These are phyloP conservation scores for Diplosoma virens DNA, from an alignment of 23 tunicate species.

Conservation along the genomic window DNA sequence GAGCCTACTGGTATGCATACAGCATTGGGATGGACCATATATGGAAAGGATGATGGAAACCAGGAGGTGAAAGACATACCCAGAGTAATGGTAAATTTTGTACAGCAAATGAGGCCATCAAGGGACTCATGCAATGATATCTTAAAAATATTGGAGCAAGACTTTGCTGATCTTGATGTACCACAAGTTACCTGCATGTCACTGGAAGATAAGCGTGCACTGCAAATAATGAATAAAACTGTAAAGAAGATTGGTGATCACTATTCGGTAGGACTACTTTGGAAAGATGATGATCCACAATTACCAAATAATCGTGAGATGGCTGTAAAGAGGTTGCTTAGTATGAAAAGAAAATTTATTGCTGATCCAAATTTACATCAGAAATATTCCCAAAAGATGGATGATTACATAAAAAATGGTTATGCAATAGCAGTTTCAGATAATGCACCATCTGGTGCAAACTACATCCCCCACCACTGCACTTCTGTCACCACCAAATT, in stretches of 20 bases:
- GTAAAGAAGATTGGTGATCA: background rate
- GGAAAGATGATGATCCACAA: background rate
- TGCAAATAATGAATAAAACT: background rate
- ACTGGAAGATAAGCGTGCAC: conserved; percentile 5
- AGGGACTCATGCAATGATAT: background rate
- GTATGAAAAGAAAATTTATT: background rate
- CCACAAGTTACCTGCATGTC: background rate
- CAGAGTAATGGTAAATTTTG: background rate
- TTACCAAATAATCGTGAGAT: background rate
- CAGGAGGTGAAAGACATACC: background rate
- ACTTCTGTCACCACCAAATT: background rate
- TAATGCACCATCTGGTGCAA: background rate
- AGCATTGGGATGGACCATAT: conserved; percentile 1
- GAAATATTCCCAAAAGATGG: background rate
- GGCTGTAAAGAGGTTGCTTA: background rate
- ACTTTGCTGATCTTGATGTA: background rate
- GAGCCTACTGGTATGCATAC: conserved; percentile 1
- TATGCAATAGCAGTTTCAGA: background rate
- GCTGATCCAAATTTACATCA: background rate
- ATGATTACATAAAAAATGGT: background rate
- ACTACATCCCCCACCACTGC: conserved; percentile 8
- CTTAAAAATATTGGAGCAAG: background rate
- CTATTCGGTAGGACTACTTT: conserved; percentile 8
- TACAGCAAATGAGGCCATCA: background rate
- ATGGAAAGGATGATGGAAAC: background rate